A percentile compares a stretch with the other conserved stretches of the same genome.
Evolutionary conservation across 2,113 vertebrate genomes (phyloP).

Genomic region (Lasiurus borealis): DNA sequence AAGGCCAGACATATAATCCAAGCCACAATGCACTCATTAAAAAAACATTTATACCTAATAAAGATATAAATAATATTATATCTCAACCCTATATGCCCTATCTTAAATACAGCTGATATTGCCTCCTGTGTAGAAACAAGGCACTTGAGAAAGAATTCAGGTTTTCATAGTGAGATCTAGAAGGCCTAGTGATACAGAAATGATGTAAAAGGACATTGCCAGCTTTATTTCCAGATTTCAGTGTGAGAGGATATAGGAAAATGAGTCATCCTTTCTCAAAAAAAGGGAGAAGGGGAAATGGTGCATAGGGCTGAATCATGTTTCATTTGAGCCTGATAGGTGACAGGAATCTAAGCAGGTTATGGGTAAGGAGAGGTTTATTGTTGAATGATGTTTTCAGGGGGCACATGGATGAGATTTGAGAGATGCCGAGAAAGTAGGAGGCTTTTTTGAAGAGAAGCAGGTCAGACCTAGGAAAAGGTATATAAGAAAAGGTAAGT

Average conservation of each 20-base stretch:
- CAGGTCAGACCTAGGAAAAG: background rate
- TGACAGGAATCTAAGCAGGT: background rate
- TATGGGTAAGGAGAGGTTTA: background rate
- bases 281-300: background rate
- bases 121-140: background rate
- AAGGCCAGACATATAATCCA: background rate
- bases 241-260: background rate
- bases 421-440: background rate
- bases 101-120: background rate
- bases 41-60: background rate
- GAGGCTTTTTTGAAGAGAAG: background rate
- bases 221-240: background rate
- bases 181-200: background rate
- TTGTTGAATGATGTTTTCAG: background rate
- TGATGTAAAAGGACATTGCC: background rate
- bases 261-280: background rate
- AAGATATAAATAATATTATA: background rate
- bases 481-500: background rate
- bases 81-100: background rate
- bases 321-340: background rate
- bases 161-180: background rate
- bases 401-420: background rate
- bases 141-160: background rate
- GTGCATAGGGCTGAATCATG: background rate
- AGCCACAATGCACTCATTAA: background rate